These are phyloP conservation scores for Typhlichthys subterraneus DNA, from an alignment of 2,797 vertebrate genomes.

Conservation along the genomic window DNA sequence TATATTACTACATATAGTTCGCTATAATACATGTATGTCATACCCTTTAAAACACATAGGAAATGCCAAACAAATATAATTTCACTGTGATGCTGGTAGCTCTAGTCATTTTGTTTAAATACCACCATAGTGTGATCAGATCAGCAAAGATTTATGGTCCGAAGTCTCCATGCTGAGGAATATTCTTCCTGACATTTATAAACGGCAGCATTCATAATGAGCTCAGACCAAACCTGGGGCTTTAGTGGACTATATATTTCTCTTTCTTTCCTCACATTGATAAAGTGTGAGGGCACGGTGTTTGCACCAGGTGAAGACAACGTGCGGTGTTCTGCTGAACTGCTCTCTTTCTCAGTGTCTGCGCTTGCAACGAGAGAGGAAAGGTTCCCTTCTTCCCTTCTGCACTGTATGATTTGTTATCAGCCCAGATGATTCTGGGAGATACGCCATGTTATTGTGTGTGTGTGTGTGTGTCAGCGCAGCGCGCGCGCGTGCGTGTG, in stretches of 20 bases:
- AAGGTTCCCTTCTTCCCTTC: conserved; percentile 48
- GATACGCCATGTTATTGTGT: conserved; percentile 36
- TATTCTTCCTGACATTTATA: conserved; percentile 73
- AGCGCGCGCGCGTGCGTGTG: conserved; percentile 12
- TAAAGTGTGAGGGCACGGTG: conserved; percentile 38
- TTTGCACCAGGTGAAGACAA: conserved; percentile 45
- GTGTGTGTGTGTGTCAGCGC: conserved; percentile 5
- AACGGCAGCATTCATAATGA: conserved; percentile 66
- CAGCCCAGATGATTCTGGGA: conserved; percentile 62
- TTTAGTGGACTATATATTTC: conserved; percentile 33
- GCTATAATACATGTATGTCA: conserved; percentile 40
- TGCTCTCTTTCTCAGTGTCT: conserved; percentile 43
- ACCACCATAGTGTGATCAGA: conserved; percentile 62
- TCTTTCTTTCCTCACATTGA: conserved; percentile 32
- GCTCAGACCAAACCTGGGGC: conserved; percentile 46
- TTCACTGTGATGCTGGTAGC: conserved; percentile 43
- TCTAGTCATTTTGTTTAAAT: conserved; percentile 66
- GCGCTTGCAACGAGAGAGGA: conserved; percentile 37
- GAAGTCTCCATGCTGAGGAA: conserved; percentile 56
- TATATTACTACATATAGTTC: conserved; percentile 40
- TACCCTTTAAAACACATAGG: conserved; percentile 57
- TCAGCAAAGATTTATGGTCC: conserved; percentile 58
- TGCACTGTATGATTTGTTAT: conserved; percentile 59
- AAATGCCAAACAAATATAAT: conserved; percentile 73
- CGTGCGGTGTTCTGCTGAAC: conserved; percentile 34